Conservation (phyloP, 2,113 vertebrate species). For the Alligator mississippiensis region DNA sequence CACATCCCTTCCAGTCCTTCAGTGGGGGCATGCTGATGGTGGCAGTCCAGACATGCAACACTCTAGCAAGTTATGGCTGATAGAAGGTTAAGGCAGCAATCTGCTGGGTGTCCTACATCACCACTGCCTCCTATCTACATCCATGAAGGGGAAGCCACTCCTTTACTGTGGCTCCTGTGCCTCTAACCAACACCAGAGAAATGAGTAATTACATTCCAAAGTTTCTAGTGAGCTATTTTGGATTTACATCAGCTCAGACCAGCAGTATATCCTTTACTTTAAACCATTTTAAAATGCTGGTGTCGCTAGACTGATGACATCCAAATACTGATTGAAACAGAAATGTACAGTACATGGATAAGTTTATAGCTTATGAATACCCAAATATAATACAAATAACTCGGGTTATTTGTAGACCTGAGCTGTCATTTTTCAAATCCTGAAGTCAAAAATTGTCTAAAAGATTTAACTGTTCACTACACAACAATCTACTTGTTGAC, state of each 20-base stretch:
- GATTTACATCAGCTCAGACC: background rate
- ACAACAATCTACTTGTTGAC: background rate
- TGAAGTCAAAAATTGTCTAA: accelerated
- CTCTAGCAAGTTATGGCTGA: background rate
- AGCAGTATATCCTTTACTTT: background rate
- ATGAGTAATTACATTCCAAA: background rate
- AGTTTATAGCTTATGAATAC: background rate
- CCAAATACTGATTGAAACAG: background rate
- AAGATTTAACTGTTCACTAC: background rate
- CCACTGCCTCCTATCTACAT: background rate
- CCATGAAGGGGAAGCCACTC: background rate
- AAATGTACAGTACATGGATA: background rate
- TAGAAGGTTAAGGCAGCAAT: background rate
- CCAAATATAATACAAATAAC: background rate
- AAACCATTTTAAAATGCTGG: background rate
- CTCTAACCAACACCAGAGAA: background rate
- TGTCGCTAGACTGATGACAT: background rate
- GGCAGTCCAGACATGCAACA: background rate
- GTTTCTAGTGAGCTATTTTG: background rate
- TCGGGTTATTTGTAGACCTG: background rate
- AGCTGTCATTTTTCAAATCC: background rate
- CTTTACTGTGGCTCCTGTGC: background rate
- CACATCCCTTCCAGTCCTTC: background rate
- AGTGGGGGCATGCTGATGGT: background rate
- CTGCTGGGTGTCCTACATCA: background rate